Conservation (phyloP, 2,888 invertebrate genomes). For the Zelleria hepariella region DNA sequence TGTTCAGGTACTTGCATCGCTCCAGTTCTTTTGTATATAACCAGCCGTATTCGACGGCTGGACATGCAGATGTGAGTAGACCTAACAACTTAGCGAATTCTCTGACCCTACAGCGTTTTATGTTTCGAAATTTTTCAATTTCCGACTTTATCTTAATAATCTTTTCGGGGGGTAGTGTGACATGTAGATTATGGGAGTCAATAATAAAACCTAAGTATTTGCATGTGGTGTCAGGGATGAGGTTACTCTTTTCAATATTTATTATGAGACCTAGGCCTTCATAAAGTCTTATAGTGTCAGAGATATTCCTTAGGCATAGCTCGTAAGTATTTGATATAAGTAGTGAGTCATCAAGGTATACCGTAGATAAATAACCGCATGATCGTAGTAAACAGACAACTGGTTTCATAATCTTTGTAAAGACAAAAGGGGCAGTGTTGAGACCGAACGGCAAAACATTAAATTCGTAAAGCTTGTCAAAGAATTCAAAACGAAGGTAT, state of each 20-base stretch:
- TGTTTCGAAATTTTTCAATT: neutral
- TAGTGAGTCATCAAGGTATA: slow-evolving; percentile 10
- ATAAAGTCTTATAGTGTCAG: no score
- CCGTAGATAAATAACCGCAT: slow-evolving; percentile 8
- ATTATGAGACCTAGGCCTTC: neutral
- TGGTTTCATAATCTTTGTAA: slow-evolving; percentile 12
- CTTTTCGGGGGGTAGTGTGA: neutral
- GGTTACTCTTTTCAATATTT: neutral
- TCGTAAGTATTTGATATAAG: no score
- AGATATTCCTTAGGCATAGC: no score
- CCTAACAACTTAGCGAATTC: neutral
- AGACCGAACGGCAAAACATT: slow-evolving; percentile 8
- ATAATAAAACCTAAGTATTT: slow-evolving; percentile 7
- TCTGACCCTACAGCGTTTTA: neutral
- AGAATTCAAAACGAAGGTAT: slow-evolving; percentile 7
- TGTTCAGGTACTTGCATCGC: neutral
- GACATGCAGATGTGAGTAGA: neutral
- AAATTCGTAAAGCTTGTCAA: slow-evolving; percentile 8
- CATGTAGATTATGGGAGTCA: neutral
- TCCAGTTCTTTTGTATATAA: neutral
- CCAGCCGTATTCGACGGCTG: neutral
- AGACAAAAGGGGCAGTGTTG: slow-evolving; percentile 7
- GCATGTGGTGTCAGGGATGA: neutral
- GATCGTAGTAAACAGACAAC: slow-evolving; percentile 9
- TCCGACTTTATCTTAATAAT: neutral